phyloP scores from a whole-genome alignment of 2,888 invertebrate genomes.

The Schizotus pectinicornis region DNA sequence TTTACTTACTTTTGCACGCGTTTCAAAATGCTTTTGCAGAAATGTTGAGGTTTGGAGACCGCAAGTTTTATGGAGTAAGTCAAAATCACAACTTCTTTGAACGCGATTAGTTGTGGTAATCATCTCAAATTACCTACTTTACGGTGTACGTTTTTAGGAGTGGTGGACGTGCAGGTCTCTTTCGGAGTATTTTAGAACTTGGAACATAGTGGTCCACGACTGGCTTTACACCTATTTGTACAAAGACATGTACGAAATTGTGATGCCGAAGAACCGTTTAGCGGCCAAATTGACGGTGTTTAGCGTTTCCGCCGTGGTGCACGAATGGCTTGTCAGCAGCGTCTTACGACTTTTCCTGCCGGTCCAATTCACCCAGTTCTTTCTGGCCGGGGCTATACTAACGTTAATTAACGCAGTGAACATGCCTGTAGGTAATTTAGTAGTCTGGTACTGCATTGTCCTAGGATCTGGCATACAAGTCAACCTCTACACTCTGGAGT shows the following conservation, averaged over 20 bases:
- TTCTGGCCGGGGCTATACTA: constrained; percentile 67
- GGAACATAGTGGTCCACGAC: constrained; percentile 95
- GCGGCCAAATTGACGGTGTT: constrained; percentile 71
- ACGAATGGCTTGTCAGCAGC: constrained; percentile 82
- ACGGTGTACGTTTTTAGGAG: constrained; percentile 64
- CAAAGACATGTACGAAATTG: constrained; percentile 65
- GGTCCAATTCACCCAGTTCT: constrained; percentile 78
- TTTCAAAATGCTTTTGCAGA: constrained; percentile 93
- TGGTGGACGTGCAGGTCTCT: constrained; percentile 92
- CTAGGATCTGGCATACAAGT: constrained; percentile 77
- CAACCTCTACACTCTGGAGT: constrained; percentile 84
- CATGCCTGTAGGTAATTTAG: constrained; percentile 68
- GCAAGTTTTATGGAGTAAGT: constrained; percentile 76
- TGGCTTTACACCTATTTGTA: constrained; percentile 92
- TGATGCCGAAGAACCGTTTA: constrained; percentile 57
- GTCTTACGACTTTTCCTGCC: constrained; percentile 86
- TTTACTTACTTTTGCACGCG: constrained; percentile 86
- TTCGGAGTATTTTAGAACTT: constrained; percentile 86
- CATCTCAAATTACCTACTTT: no score
- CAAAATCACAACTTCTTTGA: background rate
- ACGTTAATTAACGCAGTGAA: constrained; percentile 61
- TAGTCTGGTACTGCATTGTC: constrained; percentile 81
- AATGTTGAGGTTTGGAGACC: constrained; percentile 82
- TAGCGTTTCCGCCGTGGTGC: constrained; percentile 80
- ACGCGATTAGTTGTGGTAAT: background rate